Percentiles rank a stretch among this genome's conserved stretches.
Evolutionary conservation across 2,888 invertebrate genomes (phyloP).

Genomic region (Lasius fuliginosus): DNA sequence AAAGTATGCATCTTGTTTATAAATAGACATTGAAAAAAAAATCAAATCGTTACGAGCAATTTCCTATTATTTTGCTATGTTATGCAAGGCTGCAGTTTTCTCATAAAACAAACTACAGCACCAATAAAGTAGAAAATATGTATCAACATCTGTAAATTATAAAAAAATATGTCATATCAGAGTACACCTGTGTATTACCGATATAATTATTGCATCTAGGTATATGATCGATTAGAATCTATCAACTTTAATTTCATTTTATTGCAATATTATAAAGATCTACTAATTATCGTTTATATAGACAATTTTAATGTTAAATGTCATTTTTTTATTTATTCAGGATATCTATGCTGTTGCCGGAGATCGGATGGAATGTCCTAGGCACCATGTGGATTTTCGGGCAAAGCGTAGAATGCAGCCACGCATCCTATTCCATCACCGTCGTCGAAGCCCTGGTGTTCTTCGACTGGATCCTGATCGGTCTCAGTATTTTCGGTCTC

Average conservation of each 20-base stretch:
- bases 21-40: background rate
- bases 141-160: background rate
- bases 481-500: constrained; percentile 91
- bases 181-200: background rate
- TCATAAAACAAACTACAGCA: background rate
- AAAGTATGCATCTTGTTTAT: background rate
- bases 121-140: background rate
- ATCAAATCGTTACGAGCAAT: background rate
- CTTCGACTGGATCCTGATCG: constrained; percentile 93
- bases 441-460: constrained; percentile 93
- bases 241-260: background rate
- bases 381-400: constrained; percentile 95
- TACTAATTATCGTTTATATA: background rate
- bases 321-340: constrained; percentile 84
- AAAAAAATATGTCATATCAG: no score
- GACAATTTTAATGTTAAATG: background rate
- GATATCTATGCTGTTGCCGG: constrained; percentile 92
- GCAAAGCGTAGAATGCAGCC: constrained; percentile 90
- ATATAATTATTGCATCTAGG: background rate
- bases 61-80: background rate
- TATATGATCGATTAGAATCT: background rate
- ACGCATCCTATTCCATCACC: constrained; percentile 90
- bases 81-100: background rate
- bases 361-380: constrained; percentile 92
- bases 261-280: background rate